Conservation (phyloP, 2,113 vertebrate species). For the Felis chaus region DNA sequence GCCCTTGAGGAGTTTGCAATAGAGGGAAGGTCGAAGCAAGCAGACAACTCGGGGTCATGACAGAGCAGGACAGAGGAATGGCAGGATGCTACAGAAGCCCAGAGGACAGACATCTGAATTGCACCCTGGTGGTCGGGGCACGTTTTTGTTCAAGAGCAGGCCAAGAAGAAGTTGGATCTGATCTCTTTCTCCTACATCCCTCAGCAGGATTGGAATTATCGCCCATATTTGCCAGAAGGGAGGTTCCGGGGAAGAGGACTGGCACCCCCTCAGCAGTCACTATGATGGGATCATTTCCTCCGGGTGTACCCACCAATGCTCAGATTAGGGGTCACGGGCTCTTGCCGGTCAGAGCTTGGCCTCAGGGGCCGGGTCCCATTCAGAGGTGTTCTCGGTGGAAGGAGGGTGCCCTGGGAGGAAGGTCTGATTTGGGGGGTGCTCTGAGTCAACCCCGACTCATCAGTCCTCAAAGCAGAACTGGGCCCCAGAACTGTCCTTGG, state of each 20-base stretch:
- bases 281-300: no score
- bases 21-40: background rate
- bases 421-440: background rate
- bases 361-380: accelerated
- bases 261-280: accelerated
- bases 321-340: accelerated
- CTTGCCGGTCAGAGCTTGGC: background rate
- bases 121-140: no score
- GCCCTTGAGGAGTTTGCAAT: background rate
- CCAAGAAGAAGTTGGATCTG: background rate
- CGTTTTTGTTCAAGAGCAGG: background rate
- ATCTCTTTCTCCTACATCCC: background rate
- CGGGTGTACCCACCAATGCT: background rate
- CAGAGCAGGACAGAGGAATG: no score
- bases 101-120: accelerated
- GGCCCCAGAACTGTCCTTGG: background rate
- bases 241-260: background rate
- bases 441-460: background rate
- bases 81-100: background rate
- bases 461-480: background rate
- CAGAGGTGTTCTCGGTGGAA: background rate
- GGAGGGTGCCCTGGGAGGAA: background rate
- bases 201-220: background rate
- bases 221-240: background rate
- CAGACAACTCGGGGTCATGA: background rate